Evolutionary conservation across 2,888 invertebrate genomes (phyloP).

Genomic region (Gymnosoma rotundatum): DNA sequence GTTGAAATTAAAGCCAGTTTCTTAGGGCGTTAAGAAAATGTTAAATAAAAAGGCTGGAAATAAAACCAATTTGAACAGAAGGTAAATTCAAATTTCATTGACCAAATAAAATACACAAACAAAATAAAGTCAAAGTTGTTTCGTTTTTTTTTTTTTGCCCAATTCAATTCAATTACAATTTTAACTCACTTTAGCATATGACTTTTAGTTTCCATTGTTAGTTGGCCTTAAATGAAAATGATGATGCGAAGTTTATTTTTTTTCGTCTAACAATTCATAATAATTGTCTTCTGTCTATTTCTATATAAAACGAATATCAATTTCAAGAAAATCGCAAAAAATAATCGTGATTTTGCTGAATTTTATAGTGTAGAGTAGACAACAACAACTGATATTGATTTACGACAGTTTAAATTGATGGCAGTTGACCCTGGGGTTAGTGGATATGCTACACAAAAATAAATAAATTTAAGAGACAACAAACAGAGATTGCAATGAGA

Average conservation of each 20-base stretch:
- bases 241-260: slow-evolving; percentile 43
- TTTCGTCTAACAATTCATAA: slow-evolving; percentile 50
- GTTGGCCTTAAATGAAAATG: slow-evolving; percentile 46
- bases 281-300: slow-evolving; percentile 37
- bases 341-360: slow-evolving; percentile 58
- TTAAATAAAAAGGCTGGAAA: not conserved
- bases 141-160: not conserved
- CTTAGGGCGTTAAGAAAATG: not conserved
- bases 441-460: slow-evolving; percentile 18
- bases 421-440: slow-evolving; percentile 47
- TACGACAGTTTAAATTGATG: slow-evolving; percentile 61
- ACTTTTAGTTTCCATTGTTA: slow-evolving; percentile 46
- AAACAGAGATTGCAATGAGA: not conserved
- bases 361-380: slow-evolving; percentile 10
- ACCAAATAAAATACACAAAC: slow-evolving; percentile 8
- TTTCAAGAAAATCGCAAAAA: slow-evolving; percentile 53
- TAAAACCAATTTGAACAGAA: not conserved
- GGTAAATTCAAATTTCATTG: slow-evolving; percentile 15
- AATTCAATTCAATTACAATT: slow-evolving; percentile 13
- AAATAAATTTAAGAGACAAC: slow-evolving; percentile 12
- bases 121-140: not conserved
- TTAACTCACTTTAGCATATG: slow-evolving; percentile 24
- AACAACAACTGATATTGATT: slow-evolving; percentile 55
- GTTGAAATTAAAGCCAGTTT: not conserved
- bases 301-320: slow-evolving; percentile 55